These are phyloP conservation scores for Euwallacea similis DNA, from an alignment of 1,140 invertebrate species.

Conservation along the genomic window DNA sequence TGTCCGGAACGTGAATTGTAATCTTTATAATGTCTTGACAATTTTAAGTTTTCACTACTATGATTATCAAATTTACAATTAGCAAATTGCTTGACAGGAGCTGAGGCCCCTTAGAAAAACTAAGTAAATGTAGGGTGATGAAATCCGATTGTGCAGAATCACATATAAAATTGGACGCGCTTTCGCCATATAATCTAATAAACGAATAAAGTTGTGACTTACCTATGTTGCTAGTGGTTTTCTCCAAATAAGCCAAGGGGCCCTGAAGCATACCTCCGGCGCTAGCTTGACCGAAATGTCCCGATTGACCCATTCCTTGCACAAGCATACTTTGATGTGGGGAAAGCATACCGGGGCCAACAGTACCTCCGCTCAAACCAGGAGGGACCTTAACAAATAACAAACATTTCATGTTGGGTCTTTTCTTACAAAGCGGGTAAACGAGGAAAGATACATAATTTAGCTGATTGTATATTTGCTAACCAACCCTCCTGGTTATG, in stretches of 20 bases:
- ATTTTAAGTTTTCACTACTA: too few relatives aligned
- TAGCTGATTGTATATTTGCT: slow-evolving; percentile 35
- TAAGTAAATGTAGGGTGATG: too few relatives aligned
- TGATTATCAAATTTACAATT: too few relatives aligned
- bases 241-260: slow-evolving; percentile 76
- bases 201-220: slow-evolving; percentile 17
- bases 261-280: slow-evolving; percentile 65
- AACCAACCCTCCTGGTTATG: slow-evolving; percentile 40
- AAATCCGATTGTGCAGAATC: too few relatives aligned
- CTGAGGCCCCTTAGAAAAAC: too few relatives aligned
- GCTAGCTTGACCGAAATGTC: slow-evolving; percentile 53
- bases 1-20: too few relatives aligned
- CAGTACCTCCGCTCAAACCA: slow-evolving; percentile 49
- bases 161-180: too few relatives aligned
- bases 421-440: not conserved
- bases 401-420: not conserved
- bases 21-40: too few relatives aligned
- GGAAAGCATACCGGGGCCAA: slow-evolving; percentile 50
- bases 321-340: slow-evolving; percentile 62
- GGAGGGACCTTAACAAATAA: slow-evolving; percentile 48
- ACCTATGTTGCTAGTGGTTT: slow-evolving; percentile 82
- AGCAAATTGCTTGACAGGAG: too few relatives aligned
- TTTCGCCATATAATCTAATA: not conserved
- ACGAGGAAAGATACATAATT: slow-evolving; percentile 3
- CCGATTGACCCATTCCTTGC: slow-evolving; percentile 54